Evolutionary conservation across 2,888 invertebrate genomes (phyloP), one percentile per base, ranked within the genome.

Genomic region (Lobophora halterata): DNA sequence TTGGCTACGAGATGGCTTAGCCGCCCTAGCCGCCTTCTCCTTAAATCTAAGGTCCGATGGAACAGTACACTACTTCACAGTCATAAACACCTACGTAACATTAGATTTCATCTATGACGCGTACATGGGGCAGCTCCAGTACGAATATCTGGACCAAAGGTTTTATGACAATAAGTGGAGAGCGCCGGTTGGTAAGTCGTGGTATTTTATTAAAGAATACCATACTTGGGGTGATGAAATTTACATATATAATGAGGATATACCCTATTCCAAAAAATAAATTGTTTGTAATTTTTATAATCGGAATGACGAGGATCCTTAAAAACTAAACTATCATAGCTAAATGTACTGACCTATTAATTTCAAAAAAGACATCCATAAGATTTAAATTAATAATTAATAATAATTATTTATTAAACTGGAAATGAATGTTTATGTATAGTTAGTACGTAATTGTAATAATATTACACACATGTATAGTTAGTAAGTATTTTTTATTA

Each of bases 81-180:
- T 61, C 0, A 23, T 72, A 0, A 65, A 71, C 27, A 49, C 41
- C 0, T 59, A 71, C 24, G 6, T 31, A 0, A 60, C 65, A 0
- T 23, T 72, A 0, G 61, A 70, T 8, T 72, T 63, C 14, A 14
- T 71, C 0, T 66, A 60, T 26, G 36, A 55, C 1, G 39, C 63
- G 0, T 67, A 64, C 27, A 58, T 54, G 34, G 55, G 58, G 0
- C 14, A 34, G 5, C 16, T 33, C 3, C 38, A 27, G 1, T 51
- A 41, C 10, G 43, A 47, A 8, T 54, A 16, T 13, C 28, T 54
- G 2, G 53, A 54, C 12, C 2, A 18, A 1, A 38, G 53, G 9
- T 53, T 37, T 8, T 3, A 25, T 3, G 4, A 37, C 8, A 20
- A 3, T n/a, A 13, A 31, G 3, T 20, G 30, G 30, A 10, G 14